phyloP scores from a whole-genome alignment of 1,140 invertebrate genomes.

The Eubasilissa regina region DNA sequence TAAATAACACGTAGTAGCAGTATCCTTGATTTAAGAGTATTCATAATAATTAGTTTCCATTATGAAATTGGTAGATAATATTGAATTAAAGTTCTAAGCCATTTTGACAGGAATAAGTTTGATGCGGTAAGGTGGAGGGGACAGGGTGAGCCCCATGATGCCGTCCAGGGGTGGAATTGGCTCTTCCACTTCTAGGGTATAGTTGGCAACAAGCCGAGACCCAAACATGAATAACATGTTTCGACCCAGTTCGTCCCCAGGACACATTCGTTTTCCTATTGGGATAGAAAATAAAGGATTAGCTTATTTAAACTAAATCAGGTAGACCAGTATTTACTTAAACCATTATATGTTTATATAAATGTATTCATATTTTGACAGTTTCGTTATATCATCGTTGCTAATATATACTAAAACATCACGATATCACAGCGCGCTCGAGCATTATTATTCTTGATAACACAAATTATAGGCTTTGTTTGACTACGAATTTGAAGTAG shows the following conservation, averaged over 20 bases:
- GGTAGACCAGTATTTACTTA: background rate
- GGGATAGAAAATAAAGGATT: conserved; percentile 45
- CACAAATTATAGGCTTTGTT: too few species aligned
- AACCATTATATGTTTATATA: too few species aligned
- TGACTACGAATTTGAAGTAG: too few species aligned
- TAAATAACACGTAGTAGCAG: too few species aligned
- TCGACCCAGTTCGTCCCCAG: conserved; percentile 87
- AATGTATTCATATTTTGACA: too few species aligned
- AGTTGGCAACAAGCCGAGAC: conserved; percentile 77
- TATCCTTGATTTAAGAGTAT: too few species aligned
- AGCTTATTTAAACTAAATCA: background rate
- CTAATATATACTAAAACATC: too few species aligned
- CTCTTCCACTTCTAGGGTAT: conserved; percentile 67
- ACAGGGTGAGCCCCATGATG: conserved; percentile 81
- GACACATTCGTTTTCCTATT: conserved; percentile 87
- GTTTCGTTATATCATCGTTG: too few species aligned
- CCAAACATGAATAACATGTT: conserved; percentile 82
- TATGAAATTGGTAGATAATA: too few species aligned
- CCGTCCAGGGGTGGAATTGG: conserved; percentile 73
- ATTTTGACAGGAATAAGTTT: conserved; percentile 45
- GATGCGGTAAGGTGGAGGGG: conserved; percentile 73
- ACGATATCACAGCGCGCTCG: too few species aligned
- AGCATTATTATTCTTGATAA: too few species aligned
- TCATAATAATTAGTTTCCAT: too few species aligned
- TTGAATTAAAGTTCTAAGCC: background rate